A percentile compares a stretch with the other conserved stretches of the same genome.
These are phyloP conservation scores for Danionella cerebrum DNA, from an alignment of 2,113 vertebrate species.

Conservation along the genomic window DNA sequence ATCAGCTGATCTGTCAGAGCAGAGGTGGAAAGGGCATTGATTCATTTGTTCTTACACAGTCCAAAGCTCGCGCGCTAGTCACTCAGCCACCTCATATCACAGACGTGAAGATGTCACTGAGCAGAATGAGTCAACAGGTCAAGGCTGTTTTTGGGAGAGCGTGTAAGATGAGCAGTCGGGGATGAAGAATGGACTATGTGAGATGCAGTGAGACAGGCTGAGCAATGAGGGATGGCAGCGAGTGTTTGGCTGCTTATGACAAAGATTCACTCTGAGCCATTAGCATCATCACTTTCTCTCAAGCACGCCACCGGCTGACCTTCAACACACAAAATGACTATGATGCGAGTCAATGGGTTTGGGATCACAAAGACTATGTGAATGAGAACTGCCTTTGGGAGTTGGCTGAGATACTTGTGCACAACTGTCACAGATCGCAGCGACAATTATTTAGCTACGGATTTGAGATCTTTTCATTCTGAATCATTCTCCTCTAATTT, in stretches of 20 bases:
- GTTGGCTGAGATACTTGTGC: not conserved
- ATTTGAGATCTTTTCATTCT: no score
- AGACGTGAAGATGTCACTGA: not conserved
- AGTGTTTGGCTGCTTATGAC: conserved; percentile 24
- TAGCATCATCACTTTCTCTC: conserved; percentile 31
- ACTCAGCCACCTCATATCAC: conserved; percentile 11
- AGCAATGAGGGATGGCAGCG: conserved; percentile 27
- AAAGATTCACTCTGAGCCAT: conserved; percentile 26
- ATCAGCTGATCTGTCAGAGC: conserved; percentile 24
- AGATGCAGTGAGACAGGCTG: conserved; percentile 19
- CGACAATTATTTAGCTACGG: no score
- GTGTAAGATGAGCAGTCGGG: conserved; percentile 1
- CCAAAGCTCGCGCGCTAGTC: not conserved
- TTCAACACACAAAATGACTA: conserved; percentile 21
- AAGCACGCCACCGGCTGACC: conserved; percentile 33
- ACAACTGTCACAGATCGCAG: not conserved
- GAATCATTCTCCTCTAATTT: no score
- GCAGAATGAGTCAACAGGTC: not conserved
- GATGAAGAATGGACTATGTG: conserved; percentile 5
- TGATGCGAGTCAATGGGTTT: conserved; percentile 18
- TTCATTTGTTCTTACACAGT: conserved; percentile 37
- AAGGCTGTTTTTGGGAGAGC: not conserved
- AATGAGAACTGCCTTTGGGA: conserved; percentile 28
- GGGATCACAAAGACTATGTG: conserved; percentile 14
- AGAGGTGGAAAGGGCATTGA: conserved; percentile 27